Evolutionary conservation across 2,113 vertebrate genomes (phyloP), one percentile per base, ranked within the genome.

Genomic region (Microcebus ravelobensis): DNA sequence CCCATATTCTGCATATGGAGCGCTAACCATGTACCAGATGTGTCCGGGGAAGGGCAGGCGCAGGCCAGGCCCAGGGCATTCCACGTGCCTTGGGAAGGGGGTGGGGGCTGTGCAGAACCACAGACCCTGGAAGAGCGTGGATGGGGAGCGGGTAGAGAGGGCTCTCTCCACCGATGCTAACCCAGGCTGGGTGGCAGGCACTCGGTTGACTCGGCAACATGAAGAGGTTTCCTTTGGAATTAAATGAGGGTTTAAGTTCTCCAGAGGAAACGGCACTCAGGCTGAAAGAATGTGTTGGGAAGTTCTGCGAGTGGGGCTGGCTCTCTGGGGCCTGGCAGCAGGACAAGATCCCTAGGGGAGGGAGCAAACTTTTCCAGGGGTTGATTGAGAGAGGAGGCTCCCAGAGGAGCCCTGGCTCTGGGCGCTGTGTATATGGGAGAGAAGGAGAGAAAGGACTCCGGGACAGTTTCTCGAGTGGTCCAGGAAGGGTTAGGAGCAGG

Each of bases 281-380:
- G 50, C 95, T 57, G 21, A 77, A 91, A 87, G 93, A 95, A 91
- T 95, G 96, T 68, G 39, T 29, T 15, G 77, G 57, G 59, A 55
- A 73, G 61, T 39, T 52, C 70, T 76, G 23, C 20, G 81, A 36
- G n/a, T 8, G 34, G 63, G 91, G 20, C 52, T 48, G 34, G 79
- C 57, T 14, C 50, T 50, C 71, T 65, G 50, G 2, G 48, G 76
- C 74, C 50, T 83, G 93, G 82, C 85, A 23, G 74, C 5, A 0
- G 25, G 55, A 80, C 27, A 8, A 57, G 55, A 42, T 42, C n/a
- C 57, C 84, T 20, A 42, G 57, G 55, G 25, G 12, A 61, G 42
- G 70, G 31, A 67, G 2, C 59, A 70, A 23, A 63, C 48, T 73
- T 73, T 55, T 77, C 68, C 73, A 48, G 73, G 45, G 73, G 45